phyloP scores from a whole-genome alignment of 2,888 invertebrate species.

The Napeogenes sylphis region DNA sequence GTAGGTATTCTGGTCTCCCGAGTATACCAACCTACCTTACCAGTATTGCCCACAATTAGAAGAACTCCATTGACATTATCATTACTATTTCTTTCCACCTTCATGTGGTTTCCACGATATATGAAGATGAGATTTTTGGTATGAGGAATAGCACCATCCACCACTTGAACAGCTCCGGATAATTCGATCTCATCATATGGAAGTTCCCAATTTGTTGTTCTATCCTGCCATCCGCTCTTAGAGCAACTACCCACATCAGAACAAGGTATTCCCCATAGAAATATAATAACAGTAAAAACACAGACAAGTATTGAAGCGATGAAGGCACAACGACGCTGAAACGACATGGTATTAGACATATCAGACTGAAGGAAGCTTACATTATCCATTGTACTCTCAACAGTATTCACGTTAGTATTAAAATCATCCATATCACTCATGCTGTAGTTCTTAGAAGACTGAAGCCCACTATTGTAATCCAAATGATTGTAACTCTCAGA shows the following conservation, averaged over 20 bases:
- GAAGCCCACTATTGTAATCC: slow-evolving; percentile 68
- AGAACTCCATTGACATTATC: slow-evolving; percentile 81
- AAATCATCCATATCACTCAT: slow-evolving; percentile 70
- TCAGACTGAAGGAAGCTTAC: slow-evolving; percentile 72
- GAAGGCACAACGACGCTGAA: slow-evolving; percentile 82
- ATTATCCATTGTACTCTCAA: slow-evolving; percentile 72
- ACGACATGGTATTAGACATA: slow-evolving; percentile 79
- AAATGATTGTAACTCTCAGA: slow-evolving; percentile 64
- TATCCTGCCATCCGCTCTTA: slow-evolving; percentile 72
- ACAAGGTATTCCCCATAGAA: slow-evolving; percentile 87
- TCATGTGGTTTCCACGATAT: slow-evolving; percentile 82
- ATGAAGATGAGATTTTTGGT: slow-evolving; percentile 85
- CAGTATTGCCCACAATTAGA: slow-evolving; percentile 82
- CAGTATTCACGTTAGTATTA: slow-evolving; percentile 66
- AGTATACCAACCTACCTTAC: slow-evolving; percentile 85
- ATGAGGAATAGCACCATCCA: slow-evolving; percentile 79
- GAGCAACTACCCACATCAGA: slow-evolving; percentile 83
- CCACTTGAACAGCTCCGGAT: slow-evolving; percentile 83
- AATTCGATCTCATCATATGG: slow-evolving; percentile 83
- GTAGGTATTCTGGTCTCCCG: slow-evolving; percentile 82
- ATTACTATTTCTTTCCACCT: slow-evolving; percentile 64
- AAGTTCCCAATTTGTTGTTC: slow-evolving; percentile 82
- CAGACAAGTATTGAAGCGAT: slow-evolving; percentile 84
- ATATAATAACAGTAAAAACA: slow-evolving; percentile 83
- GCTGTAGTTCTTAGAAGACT: slow-evolving; percentile 67